A percentile compares a stretch with the other conserved stretches of the same genome.
These are phyloP conservation scores for Meliscaeva auricollis DNA, from an alignment of 2,888 invertebrate genomes.

Conservation along the genomic window DNA sequence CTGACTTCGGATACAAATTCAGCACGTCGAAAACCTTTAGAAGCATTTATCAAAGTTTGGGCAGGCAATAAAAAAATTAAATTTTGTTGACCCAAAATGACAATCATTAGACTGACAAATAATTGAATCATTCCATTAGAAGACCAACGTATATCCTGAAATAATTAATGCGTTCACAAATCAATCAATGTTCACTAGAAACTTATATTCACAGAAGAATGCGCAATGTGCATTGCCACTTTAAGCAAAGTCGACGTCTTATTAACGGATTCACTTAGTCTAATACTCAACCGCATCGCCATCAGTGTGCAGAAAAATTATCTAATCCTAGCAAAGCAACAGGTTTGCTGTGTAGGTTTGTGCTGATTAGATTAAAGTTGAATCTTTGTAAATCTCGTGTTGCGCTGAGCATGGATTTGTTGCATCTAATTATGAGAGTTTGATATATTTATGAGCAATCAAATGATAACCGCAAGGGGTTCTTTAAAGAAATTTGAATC, in stretches of 20 bases:
- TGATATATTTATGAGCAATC: slow-evolving; percentile 41
- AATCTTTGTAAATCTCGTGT: slow-evolving; percentile 42
- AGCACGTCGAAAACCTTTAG: too few species aligned
- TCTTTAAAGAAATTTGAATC: slow-evolving; percentile 23
- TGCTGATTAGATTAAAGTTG: slow-evolving; percentile 52
- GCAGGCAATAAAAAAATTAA: too few species aligned
- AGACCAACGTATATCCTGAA: neutral
- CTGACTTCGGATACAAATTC: too few species aligned
- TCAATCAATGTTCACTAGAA: slow-evolving; percentile 31
- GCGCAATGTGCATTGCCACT: slow-evolving; percentile 11
- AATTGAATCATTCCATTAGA: neutral
- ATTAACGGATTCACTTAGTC: slow-evolving; percentile 33
- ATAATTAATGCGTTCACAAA: slow-evolving; percentile 25
- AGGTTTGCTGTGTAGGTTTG: slow-evolving; percentile 24
- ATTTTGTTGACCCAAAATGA: too few species aligned
- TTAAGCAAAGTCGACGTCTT: slow-evolving; percentile 38
- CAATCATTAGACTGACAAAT: too few species aligned
- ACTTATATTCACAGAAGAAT: neutral
- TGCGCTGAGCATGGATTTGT: slow-evolving; percentile 22
- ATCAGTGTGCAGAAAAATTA: slow-evolving; percentile 21
- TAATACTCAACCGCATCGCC: neutral
- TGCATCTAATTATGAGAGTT: slow-evolving; percentile 59
- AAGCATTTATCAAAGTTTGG: too few species aligned
- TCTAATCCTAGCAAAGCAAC: slow-evolving; percentile 34
- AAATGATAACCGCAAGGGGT: slow-evolving; percentile 48